Evolutionary conservation across 2,797 vertebrate genomes (phyloP), one percentile per base, ranked within the genome.

Genomic region (Hydrocynus forskahlii): DNA sequence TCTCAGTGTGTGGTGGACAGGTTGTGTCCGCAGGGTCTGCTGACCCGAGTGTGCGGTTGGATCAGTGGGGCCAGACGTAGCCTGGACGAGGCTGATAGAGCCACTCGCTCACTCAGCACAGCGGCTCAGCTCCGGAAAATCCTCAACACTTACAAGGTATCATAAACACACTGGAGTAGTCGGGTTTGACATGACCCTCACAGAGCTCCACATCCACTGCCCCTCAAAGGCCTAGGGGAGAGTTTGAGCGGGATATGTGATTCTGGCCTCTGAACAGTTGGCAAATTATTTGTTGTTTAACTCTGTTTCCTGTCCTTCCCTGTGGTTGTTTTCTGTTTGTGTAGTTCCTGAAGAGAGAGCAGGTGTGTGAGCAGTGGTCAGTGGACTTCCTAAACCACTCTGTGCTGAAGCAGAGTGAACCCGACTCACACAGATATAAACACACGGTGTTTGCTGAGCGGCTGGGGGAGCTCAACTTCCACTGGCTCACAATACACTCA

Each of bases 381-480:
- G 90, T 97, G 55, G 96, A 97, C 85, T 94, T 92, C 67, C 91
- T 96, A 25, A 96, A 94, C 91, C 96, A 95, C 89, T 94, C 93
- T 0, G 79, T 94, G 52, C 84, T 95, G 70, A 84, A 85, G 1
- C 94, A 93, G 81, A 91, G 91, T 63, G 88, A 91, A 13, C 92
- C 91, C 13, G 92, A 95, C 0, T 91, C 89, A 40, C 95, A 94
- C 84, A 93, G 95, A 54, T 94, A 93, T 0, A 92, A 95, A 14
- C 92, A 90, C 86, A 96, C 91, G 0, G 90, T 89, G 50, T 96
- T 96, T 78, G 95, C 97, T 0, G 97, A 99, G 86, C 91, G 91
- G 68, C 94, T 96, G 66, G 97, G 97, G 0, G 83, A 88, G 9
- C 87, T 97, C 87, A 95, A 93, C 87, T 85, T 92, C 38, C 91